Evolutionary conservation across 2,888 invertebrate species (phyloP).

Genomic region (Cordilura impudica): DNA sequence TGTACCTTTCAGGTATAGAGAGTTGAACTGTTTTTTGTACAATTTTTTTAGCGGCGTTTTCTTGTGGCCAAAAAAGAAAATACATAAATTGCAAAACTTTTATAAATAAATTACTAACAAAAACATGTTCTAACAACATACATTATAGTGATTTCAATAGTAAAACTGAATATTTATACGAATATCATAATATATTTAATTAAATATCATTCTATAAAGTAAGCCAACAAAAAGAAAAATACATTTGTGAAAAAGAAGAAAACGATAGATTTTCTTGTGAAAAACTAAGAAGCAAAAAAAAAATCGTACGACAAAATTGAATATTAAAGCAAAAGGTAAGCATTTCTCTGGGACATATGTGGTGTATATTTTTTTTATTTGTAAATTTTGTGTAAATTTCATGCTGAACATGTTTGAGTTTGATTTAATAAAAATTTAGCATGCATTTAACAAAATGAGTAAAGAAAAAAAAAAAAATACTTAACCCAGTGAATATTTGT

Average conservation of each 20-base stretch:
- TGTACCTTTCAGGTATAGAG: constrained; percentile 67
- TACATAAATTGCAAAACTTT: constrained; percentile 42
- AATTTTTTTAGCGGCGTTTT: constrained; percentile 66
- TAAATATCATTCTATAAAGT: background rate
- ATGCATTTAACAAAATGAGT: constrained; percentile 29
- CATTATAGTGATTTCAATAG: background rate
- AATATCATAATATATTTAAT: constrained; percentile 11
- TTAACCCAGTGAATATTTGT: constrained; percentile 44
- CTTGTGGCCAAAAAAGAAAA: constrained; percentile 54
- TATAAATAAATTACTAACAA: constrained; percentile 26
- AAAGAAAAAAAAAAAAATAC: constrained; percentile 8
- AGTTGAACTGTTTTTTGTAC: constrained; percentile 52
- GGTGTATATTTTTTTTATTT: background rate
- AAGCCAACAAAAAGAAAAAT: constrained; percentile 20
- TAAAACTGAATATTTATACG: background rate
- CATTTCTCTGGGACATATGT: background rate
- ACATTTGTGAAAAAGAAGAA: constrained; percentile 36
- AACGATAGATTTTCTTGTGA: constrained; percentile 14
- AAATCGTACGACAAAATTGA: background rate
- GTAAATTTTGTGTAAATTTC: constrained; percentile 21
- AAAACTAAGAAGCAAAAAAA: background rate
- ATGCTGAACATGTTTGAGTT: constrained; percentile 41
- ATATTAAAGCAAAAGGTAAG: constrained; percentile 33
- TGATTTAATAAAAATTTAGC: constrained; percentile 25
- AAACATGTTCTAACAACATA: constrained; percentile 26